Evolutionary conservation across 2,888 invertebrate species (phyloP).

Genomic region (Mellilla xanthometata): DNA sequence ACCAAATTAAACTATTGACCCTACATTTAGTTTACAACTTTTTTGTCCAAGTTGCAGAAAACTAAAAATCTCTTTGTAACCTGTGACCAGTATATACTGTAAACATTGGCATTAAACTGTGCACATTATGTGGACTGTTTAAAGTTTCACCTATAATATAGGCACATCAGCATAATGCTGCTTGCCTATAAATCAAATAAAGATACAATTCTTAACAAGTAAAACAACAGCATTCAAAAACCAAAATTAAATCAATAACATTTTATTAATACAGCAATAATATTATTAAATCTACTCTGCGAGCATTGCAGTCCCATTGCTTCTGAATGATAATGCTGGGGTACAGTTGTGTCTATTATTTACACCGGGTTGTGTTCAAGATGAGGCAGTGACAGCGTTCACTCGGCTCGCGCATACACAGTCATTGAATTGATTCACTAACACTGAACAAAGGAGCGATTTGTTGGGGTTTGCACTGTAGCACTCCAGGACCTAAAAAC

Average conservation of each 20-base stretch:
- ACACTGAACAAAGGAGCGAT: constrained; percentile 70
- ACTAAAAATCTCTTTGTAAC: too few relatives aligned
- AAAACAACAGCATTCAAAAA: constrained; percentile 22
- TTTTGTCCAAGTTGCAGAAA: too few relatives aligned
- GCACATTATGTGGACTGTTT: too few relatives aligned
- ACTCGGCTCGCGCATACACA: constrained; percentile 77
- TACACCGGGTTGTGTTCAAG: constrained; percentile 54
- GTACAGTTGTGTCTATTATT: constrained; percentile 33
- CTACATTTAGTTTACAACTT: too few relatives aligned
- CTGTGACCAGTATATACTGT: too few relatives aligned
- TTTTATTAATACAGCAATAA: constrained; percentile 74
- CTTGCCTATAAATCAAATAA: too few relatives aligned
- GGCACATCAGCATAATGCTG: too few relatives aligned
- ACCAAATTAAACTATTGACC: too few relatives aligned
- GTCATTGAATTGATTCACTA: constrained; percentile 79
- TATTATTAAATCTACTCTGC: constrained; percentile 67
- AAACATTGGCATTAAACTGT: too few relatives aligned
- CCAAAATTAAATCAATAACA: constrained; percentile 63
- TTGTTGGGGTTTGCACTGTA: constrained; percentile 71
- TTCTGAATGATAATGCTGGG: constrained; percentile 26
- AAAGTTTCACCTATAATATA: too few relatives aligned
- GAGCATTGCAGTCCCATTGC: constrained; percentile 43
- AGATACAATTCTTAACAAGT: too few relatives aligned
- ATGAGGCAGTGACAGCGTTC: constrained; percentile 64
- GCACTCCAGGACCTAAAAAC: constrained; percentile 71